phyloP scores from a whole-genome alignment of 1,140 invertebrate genomes.

The Leptonema lineaticorne region DNA sequence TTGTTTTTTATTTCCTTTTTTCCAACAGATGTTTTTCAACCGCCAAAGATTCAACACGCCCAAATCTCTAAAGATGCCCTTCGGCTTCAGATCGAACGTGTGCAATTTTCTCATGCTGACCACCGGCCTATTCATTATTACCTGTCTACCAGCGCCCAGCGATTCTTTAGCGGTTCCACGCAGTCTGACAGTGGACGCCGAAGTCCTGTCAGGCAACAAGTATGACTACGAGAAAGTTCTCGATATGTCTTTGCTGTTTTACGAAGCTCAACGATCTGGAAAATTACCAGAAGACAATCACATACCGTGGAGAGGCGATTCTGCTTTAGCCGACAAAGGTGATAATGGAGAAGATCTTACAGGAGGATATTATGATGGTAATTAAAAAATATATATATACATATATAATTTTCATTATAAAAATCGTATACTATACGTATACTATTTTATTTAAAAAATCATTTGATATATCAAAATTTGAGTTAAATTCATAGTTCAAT shows the following conservation, averaged over 20 bases:
- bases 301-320: slow-evolving; percentile 62
- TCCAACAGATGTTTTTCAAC: too few species aligned
- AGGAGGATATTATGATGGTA: slow-evolving; percentile 70
- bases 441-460: too few species aligned
- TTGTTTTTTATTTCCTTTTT: background rate
- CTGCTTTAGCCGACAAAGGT: slow-evolving; percentile 58
- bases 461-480: too few species aligned
- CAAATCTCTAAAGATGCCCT: background rate
- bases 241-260: slow-evolving; percentile 62
- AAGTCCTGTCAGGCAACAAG: slow-evolving; percentile 16
- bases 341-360: slow-evolving; percentile 60
- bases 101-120: background rate
- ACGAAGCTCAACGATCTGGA: slow-evolving; percentile 68
- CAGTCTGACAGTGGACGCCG: slow-evolving; percentile 4
- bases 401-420: background rate
- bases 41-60: background rate
- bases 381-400: background rate
- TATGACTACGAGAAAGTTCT: slow-evolving; percentile 58
- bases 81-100: background rate
- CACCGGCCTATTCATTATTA: background rate
- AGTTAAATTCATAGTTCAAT: too few species aligned
- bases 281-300: slow-evolving; percentile 58
- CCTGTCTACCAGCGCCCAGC: slow-evolving; percentile 8
- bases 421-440: too few species aligned
- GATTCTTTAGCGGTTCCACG: slow-evolving; percentile 6